Percentiles rank a stretch among this genome's conserved stretches.
These are phyloP conservation scores for Meles meles DNA, from an alignment of 2,113 vertebrate genomes.

Conservation along the genomic window DNA sequence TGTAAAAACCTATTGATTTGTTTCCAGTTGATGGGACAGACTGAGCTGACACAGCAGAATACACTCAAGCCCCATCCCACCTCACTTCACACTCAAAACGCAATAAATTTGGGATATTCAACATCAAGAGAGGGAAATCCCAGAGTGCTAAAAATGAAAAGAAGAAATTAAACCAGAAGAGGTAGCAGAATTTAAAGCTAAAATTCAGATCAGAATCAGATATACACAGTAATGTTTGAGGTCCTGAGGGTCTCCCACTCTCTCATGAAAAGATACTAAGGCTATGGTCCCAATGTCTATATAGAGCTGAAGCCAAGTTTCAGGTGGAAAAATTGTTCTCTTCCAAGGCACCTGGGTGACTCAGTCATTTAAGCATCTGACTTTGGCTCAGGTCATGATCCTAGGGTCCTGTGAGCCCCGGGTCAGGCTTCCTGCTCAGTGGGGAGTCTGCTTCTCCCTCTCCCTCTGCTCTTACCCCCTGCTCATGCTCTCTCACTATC, in stretches of 20 bases:
- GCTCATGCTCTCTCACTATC: too few species aligned
- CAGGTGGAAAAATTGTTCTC: background rate
- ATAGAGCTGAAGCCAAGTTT: background rate
- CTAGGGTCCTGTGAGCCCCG: too few species aligned
- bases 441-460: too few species aligned
- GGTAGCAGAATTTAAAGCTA: background rate
- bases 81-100: background rate
- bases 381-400: too few species aligned
- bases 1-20: conserved; percentile 55
- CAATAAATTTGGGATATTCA: background rate
- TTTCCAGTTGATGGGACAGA: conserved; percentile 34
- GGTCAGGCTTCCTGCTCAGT: too few species aligned
- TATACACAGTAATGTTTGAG: background rate
- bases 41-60: conserved; percentile 57
- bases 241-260: background rate
- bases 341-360: too few species aligned
- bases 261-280: background rate
- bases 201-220: background rate
- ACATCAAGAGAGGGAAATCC: background rate
- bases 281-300: background rate
- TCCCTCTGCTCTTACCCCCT: too few species aligned
- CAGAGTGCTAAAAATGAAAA: background rate
- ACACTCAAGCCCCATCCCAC: background rate
- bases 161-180: background rate
- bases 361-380: too few species aligned